Base-by-base conservation (phyloP, 2,888 invertebrate genomes). In the Elmis aenea region DNA sequence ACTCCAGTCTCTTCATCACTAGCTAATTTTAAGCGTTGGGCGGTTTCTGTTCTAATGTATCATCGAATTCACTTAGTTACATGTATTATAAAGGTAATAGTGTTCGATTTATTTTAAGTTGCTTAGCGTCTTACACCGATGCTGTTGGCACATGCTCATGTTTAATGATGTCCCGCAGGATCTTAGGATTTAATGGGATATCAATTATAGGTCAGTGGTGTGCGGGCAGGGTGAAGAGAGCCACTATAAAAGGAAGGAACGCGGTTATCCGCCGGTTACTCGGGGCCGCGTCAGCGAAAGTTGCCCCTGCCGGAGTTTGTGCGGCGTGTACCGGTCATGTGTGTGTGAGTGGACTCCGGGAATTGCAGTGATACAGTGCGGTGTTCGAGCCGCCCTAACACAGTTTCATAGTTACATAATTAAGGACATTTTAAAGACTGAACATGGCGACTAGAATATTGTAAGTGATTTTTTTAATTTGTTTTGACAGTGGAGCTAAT, bases 261-360 rank as follows among this genome's bases (percentile, higher is more conserved):
- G 48, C 47, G 45, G 49, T 52, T 49, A 48, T 43, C 48, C 52
- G 54, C 53, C 47, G 55, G 52, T 57, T 56, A 57, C 53, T 54
- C 46, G 52, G 42, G 42, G 37, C 41, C 43, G 43, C 40, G 42
- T 45, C 24, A 44, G 50, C 50, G 50, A 50, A 50, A 50, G 50
- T 50, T 50, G 47, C 47, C 50, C 50, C 50, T 50, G 50, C 47
- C 44, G 44, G 38, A 46, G 43, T 45, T 39, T 26, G 33, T 37
- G 26, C 42, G 37, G 48, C 33, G 41, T 48, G 43, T 33, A 46
- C 43, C 46, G 33, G 48, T 44, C 44, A 46, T 48, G 48, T 46
- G 42, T 42, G 47, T 45, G 47, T 39, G 44, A 48, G 48, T 48
- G 45, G 28, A 43, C 40, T 46, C 38, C 43, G 43, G 42, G 42